Evolutionary conservation across 2,797 vertebrate genomes (phyloP).

Genomic region (Anguilla obscura): DNA sequence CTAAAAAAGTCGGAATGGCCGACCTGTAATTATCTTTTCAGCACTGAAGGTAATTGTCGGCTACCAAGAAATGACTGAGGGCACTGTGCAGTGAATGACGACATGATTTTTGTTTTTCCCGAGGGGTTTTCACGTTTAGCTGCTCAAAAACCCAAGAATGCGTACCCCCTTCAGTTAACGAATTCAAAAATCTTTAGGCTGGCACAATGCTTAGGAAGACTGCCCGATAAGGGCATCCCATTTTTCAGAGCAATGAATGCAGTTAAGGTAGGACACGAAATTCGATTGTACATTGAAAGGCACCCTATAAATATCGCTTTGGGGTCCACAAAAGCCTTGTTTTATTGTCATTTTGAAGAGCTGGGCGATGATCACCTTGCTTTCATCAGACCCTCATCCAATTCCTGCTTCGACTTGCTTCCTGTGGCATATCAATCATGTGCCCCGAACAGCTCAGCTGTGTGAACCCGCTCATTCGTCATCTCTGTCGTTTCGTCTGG

Average conservation of each 20-base stretch:
- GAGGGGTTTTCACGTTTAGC: background rate
- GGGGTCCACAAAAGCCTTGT: background rate
- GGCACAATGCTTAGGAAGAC: background rate
- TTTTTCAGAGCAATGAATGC: background rate
- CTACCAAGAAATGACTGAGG: background rate
- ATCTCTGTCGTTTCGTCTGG: background rate
- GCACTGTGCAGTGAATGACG: slow-evolving; percentile 4
- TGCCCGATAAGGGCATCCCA: background rate
- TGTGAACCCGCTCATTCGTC: slow-evolving; percentile 22
- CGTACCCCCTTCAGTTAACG: background rate
- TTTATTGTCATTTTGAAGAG: slow-evolving; percentile 1
- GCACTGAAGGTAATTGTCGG: background rate
- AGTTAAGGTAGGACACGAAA: background rate
- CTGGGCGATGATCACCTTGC: background rate
- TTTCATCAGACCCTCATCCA: background rate
- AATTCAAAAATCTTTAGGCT: background rate
- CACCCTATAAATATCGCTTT: background rate
- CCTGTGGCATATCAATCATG: background rate
- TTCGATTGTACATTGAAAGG: background rate
- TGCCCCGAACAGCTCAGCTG: slow-evolving; percentile 15
- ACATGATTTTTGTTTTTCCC: background rate
- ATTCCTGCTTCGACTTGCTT: background rate
- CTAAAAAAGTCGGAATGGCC: background rate
- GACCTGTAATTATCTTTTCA: slow-evolving; percentile 7
- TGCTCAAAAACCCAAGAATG: background rate